Evolutionary conservation across 37 sponge, comb jelly and placozoan species (phyloP).

Genomic region (Oscarella lobularis): DNA sequence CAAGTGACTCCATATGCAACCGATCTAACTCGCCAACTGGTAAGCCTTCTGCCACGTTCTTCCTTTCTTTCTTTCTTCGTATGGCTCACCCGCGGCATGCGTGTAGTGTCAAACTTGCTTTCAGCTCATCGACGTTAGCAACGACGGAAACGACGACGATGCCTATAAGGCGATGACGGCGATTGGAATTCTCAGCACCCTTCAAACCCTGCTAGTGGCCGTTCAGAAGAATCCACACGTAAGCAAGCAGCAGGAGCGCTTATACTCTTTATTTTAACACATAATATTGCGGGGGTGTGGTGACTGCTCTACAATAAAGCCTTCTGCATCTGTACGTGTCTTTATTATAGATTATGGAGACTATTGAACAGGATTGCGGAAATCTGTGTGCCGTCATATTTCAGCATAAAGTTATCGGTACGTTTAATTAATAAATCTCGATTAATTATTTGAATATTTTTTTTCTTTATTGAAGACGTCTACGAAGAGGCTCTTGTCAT

Average conservation of each 20-base stretch:
- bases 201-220: conserved; percentile 73
- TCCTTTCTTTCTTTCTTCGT: too few species aligned
- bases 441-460: too few species aligned
- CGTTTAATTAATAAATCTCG: too few species aligned
- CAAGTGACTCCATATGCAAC: background rate
- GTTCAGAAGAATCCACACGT: conserved; percentile 38
- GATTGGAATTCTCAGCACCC: conserved; percentile 59
- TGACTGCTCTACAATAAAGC: too few species aligned
- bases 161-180: conserved; percentile 85
- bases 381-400: background rate
- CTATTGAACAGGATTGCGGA: background rate
- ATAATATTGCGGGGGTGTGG: too few species aligned
- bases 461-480: conserved; percentile 63
- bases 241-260: too few species aligned
- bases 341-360: background rate
- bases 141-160: conserved; percentile 53
- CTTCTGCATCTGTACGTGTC: background rate
- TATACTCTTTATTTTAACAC: background rate
- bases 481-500: conserved; percentile 86
- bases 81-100: background rate
- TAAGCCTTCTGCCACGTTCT: too few species aligned
- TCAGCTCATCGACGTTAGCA: conserved; percentile 37
- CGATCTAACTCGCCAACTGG: background rate
- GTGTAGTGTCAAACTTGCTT: conserved; percentile 30
- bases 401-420: conserved; percentile 2